Evolutionary conservation across 2,797 vertebrate species (phyloP).

Genomic region (Gymnodraco acuticeps): DNA sequence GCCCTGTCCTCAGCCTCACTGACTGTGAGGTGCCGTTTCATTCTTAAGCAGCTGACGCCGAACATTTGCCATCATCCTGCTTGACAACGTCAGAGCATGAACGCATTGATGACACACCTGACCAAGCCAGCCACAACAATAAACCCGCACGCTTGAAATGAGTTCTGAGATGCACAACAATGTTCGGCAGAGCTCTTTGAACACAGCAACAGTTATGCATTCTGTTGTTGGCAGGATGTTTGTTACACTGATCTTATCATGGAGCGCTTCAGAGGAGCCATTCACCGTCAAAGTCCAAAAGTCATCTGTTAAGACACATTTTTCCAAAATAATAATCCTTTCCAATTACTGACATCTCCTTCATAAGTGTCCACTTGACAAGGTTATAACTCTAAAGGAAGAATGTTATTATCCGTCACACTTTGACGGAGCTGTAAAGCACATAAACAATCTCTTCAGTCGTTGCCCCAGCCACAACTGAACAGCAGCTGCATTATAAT

Average conservation of each 20-base stretch:
- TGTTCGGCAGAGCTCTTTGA: slow-evolving; percentile 10
- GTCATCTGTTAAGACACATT: slow-evolving; percentile 52
- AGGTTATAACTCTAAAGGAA: slow-evolving; percentile 53
- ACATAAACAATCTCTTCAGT: slow-evolving; percentile 26
- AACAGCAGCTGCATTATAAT: slow-evolving; percentile 38
- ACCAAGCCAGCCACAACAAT: slow-evolving; percentile 25
- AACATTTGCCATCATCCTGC: slow-evolving; percentile 47
- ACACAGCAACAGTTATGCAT: not conserved
- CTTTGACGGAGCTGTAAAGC: slow-evolving; percentile 45
- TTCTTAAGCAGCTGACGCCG: slow-evolving; percentile 64
- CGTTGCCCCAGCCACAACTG: slow-evolving; percentile 39
- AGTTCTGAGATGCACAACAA: slow-evolving; percentile 17
- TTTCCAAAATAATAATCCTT: slow-evolving; percentile 69
- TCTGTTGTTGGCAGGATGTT: slow-evolving; percentile 25
- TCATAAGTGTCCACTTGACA: slow-evolving; percentile 54
- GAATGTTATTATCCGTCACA: slow-evolving; percentile 36
- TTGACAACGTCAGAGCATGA: slow-evolving; percentile 38
- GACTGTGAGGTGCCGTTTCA: slow-evolving; percentile 44
- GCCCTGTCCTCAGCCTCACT: slow-evolving; percentile 8
- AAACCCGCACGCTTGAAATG: slow-evolving; percentile 37
- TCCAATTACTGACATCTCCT: slow-evolving; percentile 72
- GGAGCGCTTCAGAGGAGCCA: slow-evolving; percentile 35
- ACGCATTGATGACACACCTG: slow-evolving; percentile 68
- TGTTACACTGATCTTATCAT: slow-evolving; percentile 43
- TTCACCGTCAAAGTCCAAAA: slow-evolving; percentile 46